Base-by-base conservation (phyloP, 1,140 invertebrate genomes). In the Aphis craccivora region DNA sequence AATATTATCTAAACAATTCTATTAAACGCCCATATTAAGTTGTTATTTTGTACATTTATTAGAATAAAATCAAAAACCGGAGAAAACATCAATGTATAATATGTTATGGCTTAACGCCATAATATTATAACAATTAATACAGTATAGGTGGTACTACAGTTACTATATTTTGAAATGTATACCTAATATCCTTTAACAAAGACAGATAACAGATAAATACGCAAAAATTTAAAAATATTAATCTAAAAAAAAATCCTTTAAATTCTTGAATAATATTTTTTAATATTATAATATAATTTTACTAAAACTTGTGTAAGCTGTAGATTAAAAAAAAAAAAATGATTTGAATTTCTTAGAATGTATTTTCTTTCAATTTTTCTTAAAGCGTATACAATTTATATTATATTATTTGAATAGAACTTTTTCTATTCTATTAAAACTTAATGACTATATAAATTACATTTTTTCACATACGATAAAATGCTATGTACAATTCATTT, bases 391-490 rank as follows among this genome's bases (percentile, higher is more conserved):
- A 84, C 22, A 37, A 40, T 83, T 7, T 35, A 8, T 84, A 37
- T 8, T 0, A 25, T 23, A 25, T 40, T 84, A 25, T 40, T 84
- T 84, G 4, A 25, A 83, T 83, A 40, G 35, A 40, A 37, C 40
- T 84, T 84, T 37, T 84, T 40, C 22, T 43, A 43, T 22, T 43
- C 22, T 84, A 84, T 40, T 84, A 11, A 84, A 23, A 37, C 9
- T 40, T 84, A 86, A 43, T 87, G 84, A 20, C 40, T 86, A 18
- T 25, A 86, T 45, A 45, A 86, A 86, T 86, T 86, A 87, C 45
- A n/a, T 48, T 48, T 51, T 87, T 18, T 22, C 7, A 8, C 9
- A 25, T 7, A 86, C 20, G 25, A 18, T 45, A 87, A 87, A 45
- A 87, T 22, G 84, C 48, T 45, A n/a, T 7, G 4, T 48, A 30